Base-by-base conservation (phyloP, 2,113 vertebrate genomes). In the Tragelaphus strepsiceros region DNA sequence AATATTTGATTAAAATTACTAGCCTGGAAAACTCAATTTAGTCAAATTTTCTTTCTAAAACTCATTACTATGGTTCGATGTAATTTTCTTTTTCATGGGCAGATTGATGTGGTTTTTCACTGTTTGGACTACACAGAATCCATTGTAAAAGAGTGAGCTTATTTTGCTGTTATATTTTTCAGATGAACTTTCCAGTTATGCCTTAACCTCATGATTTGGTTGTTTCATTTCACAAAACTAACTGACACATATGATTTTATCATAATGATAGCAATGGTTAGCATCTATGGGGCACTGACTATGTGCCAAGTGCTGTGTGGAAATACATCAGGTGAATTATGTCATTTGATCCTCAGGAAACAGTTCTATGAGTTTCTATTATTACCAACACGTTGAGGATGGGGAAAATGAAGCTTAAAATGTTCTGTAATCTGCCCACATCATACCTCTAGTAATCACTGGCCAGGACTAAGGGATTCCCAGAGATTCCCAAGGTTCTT, bases 1-100 rank as follows among this genome's bases (percentile, higher is more conserved):
- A 17, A 96, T 94, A 92, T 82, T 94, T 92, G 67, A 92, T 90
- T 95, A 96, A 96, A 94, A 95, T 97, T 54, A 87, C 49, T 81
- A 95, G 26, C 32, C 84, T 91, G 64, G 58, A 90, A 97, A 96
- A 90, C 51, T 87, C 62, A 97, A 8, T 49, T 46, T 35, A 78
- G 43, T 88, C 71, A 22, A 15, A 81, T 96, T 91, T 83, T 92
- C 78, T 97, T 94, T 78, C 30, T 81, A 77, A 90, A 91, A 59
- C 10, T 59, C 19, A 83, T 95, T 32, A 51, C 5, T 58, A 26
- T 86, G 21, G 59, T 81, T 97, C 93, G 83, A 86, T 90, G 53
- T 64, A 96, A 92, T 93, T 90, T 80, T 43, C 87, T 90, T 82
- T 58, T 88, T 95, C 54, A 26, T 35, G 21, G 54, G 7, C 19